Conservation (phyloP, 2,888 invertebrate genomes). For the Drosophila peninsularis region DNA sequence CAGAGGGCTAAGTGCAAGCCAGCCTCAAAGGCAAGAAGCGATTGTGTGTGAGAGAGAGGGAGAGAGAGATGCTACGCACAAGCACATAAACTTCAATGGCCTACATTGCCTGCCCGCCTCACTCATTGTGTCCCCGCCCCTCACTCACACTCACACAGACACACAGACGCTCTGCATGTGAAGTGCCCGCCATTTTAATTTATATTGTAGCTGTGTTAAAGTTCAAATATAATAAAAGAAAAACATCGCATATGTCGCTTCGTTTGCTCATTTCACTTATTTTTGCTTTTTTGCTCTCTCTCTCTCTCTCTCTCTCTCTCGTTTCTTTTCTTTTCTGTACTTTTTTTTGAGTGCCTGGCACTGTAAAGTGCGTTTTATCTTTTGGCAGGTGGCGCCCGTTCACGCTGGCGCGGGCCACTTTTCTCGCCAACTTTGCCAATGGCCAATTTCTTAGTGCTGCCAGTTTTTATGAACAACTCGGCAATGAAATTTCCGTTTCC, state of each 20-base stretch:
- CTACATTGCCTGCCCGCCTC: slow-evolving; percentile 12
- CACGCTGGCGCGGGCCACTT: slow-evolving; percentile 4
- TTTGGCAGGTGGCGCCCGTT: slow-evolving; percentile 48
- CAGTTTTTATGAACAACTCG: slow-evolving; percentile 57
- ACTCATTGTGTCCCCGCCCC: background rate
- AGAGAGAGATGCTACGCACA: slow-evolving; percentile 26
- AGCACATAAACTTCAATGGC: slow-evolving; percentile 60
- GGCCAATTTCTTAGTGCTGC: slow-evolving; percentile 59
- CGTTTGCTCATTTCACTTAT: slow-evolving; percentile 20
- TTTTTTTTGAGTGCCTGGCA: slow-evolving; percentile 24
- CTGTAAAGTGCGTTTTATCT: slow-evolving; percentile 72
- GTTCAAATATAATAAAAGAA: slow-evolving; percentile 71
- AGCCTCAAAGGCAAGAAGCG: slow-evolving; percentile 10
- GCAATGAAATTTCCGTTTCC: slow-evolving; percentile 64
- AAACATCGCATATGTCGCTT: slow-evolving; percentile 52
- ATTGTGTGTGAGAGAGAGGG: background rate
- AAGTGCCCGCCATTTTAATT: slow-evolving; percentile 72
- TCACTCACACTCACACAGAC: background rate
- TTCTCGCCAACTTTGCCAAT: slow-evolving; percentile 51
- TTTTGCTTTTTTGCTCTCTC: background rate
- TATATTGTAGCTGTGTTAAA: slow-evolving; percentile 75
- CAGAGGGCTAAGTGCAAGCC: slow-evolving; percentile 54
- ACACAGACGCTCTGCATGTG: slow-evolving; percentile 9
- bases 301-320: background rate
- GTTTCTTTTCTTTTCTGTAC: background rate